Evolutionary conservation across 2,797 vertebrate genomes (phyloP).

Genomic region (Melanotaenia maccullochi): DNA sequence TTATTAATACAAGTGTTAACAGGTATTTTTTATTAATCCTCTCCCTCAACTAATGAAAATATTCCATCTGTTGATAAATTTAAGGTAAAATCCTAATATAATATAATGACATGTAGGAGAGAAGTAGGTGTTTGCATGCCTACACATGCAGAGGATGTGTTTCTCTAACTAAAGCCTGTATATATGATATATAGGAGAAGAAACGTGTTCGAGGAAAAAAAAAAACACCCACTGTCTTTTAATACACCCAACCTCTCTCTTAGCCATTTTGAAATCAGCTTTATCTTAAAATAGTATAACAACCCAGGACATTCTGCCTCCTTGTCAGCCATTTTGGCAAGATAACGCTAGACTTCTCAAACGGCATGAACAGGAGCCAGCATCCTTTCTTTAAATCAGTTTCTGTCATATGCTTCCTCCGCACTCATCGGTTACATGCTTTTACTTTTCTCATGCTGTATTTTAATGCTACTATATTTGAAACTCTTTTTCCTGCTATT

Average conservation of each 20-base stretch:
- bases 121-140: constrained; percentile 11
- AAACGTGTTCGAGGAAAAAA: background rate
- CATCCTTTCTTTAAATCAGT: constrained; percentile 48
- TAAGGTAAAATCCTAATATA: background rate
- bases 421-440: constrained; percentile 46
- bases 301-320: constrained; percentile 48
- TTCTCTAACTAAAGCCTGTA: background rate
- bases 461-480: constrained; percentile 33
- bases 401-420: constrained; percentile 59
- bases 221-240: constrained; percentile 2
- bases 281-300: constrained; percentile 73
- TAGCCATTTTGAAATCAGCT: constrained; percentile 60
- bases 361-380: constrained; percentile 35
- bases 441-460: constrained; percentile 9
- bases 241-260: constrained; percentile 12
- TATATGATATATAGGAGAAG: background rate
- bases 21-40: constrained; percentile 46
- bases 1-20: constrained; percentile 55
- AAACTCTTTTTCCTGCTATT: constrained; percentile 14
- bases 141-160: background rate
- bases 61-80: constrained; percentile 14
- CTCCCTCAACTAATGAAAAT: constrained; percentile 10
- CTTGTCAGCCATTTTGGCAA: constrained; percentile 61
- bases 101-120: background rate
- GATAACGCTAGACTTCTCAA: constrained; percentile 59